These are phyloP conservation scores for Orchestia grillus DNA, from an alignment of 1,140 invertebrate species.

Conservation along the genomic window DNA sequence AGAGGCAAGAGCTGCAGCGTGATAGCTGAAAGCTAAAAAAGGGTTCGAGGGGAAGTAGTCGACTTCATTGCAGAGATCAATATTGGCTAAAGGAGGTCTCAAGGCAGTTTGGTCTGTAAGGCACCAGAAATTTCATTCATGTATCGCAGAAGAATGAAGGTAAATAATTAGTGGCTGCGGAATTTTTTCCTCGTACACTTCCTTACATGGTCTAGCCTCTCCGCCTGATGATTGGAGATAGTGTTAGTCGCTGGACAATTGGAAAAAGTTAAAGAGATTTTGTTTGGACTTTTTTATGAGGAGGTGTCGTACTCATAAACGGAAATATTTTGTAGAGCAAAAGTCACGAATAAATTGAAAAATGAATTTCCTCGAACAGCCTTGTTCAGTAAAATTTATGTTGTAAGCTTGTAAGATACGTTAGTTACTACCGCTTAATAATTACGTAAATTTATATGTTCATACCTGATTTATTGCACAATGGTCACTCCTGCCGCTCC, in stretches of 20 bases:
- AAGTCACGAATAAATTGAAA: neutral
- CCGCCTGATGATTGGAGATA: neutral
- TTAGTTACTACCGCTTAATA: no score
- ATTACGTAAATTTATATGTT: no score
- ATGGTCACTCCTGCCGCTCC: no score
- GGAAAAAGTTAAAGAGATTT: neutral
- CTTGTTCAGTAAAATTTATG: no score
- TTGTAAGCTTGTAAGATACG: no score
- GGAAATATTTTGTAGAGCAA: neutral
- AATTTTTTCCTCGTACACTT: neutral
- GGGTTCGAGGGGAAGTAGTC: neutral
- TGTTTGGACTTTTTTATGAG: neutral
- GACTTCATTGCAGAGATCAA: neutral
- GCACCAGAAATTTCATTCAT: neutral
- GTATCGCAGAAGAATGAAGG: neutral
- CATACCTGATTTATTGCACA: no score
- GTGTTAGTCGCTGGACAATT: neutral
- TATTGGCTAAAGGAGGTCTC: neutral
- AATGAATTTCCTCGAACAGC: neutral
- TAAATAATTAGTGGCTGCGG: neutral
- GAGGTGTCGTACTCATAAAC: neutral
- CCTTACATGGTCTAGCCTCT: neutral
- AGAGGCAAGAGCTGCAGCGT: neutral
- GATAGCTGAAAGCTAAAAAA: neutral
- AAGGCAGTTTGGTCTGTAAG: neutral